Percentiles rank a stretch among this genome's conserved stretches.
Conservation (phyloP, 2,888 invertebrate genomes). For the Tridacna gigas region DNA sequence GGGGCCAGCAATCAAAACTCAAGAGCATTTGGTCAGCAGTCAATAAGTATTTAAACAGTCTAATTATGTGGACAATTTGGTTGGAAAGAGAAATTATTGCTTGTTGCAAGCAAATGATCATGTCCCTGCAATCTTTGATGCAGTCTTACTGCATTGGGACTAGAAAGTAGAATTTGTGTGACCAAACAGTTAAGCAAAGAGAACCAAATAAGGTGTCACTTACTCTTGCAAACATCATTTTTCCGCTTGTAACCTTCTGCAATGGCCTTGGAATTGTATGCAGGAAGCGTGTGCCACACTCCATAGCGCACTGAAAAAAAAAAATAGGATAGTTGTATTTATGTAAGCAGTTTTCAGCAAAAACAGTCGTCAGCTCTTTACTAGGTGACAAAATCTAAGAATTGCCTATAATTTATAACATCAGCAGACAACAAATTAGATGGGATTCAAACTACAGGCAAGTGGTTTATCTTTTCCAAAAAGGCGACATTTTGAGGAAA, state of each 20-base stretch:
- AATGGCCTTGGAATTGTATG: constrained; percentile 65
- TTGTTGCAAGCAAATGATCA: no score
- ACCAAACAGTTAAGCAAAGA: neutral
- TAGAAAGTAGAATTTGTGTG: neutral
- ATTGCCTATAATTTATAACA: neutral
- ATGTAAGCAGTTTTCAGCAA: neutral
- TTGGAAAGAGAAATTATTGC: neutral
- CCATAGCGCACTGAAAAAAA: constrained; percentile 75
- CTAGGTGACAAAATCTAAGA: no score
- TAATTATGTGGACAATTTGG: no score
- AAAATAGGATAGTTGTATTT: constrained; percentile 23
- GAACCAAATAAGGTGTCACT: constrained; percentile 48
- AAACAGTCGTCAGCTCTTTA: no score
- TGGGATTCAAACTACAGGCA: no score
- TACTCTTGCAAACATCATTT: constrained; percentile 77
- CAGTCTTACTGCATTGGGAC: neutral
- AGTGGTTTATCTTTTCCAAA: no score
- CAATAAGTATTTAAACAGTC: no score
- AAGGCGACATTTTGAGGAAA: no score
- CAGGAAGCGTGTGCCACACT: constrained; percentile 69
- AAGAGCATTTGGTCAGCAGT: no score
- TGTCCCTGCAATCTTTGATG: neutral
- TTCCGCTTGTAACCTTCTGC: constrained; percentile 65
- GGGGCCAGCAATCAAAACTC: no score
- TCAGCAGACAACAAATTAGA: no score